Base-by-base conservation (phyloP, 2,888 invertebrate species). In the Tetranychus truncatus region DNA sequence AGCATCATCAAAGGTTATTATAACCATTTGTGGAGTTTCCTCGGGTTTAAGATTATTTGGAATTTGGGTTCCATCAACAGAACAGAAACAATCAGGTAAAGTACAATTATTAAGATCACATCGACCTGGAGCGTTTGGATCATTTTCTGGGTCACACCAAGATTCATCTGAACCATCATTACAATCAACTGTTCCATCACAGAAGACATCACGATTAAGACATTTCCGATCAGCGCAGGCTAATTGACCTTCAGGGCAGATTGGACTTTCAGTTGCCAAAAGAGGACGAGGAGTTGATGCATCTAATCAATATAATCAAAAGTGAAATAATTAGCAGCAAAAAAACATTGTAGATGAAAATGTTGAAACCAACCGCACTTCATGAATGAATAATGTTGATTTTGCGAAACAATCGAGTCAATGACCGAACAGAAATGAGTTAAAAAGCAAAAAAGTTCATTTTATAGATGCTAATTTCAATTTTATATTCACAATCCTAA, bases 1-100 rank as follows among this genome's bases (percentile, higher is more conserved):
- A 34, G 93, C 94, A 74, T 94, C 95, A 82, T 94, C 94, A 82
- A 95, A 93, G 67, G 94, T 93, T 80, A 95, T 83, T 81, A 94
- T 83, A 80, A 95, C 90, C 87, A 95, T 92, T 86, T 95, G 94
- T 8, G 94, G 94, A 66, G 91, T 89, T 91, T 92, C 89, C 82
- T 91, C 89, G 20, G 89, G 88, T 76, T 90, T 88, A 65, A 94
- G 83, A 75, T 89, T 89, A 46, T 91, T 92, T 11, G 94, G 94
- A 79, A 93, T 90, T 77, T 87, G 82, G 5, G 92, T 93, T 66
- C 94, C 94, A 83, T 94, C 93, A 81, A 90, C 89, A 65, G 92
- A 92, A 82, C 94, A 95, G 84, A 89, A 93, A 82, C 94, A 95
- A 81, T 92, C 91, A 0, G 94, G 94, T 80, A 95, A 85, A 78